These are phyloP conservation scores for Scleropages formosus DNA, from an alignment of 2,797 vertebrate species.

Conservation along the genomic window DNA sequence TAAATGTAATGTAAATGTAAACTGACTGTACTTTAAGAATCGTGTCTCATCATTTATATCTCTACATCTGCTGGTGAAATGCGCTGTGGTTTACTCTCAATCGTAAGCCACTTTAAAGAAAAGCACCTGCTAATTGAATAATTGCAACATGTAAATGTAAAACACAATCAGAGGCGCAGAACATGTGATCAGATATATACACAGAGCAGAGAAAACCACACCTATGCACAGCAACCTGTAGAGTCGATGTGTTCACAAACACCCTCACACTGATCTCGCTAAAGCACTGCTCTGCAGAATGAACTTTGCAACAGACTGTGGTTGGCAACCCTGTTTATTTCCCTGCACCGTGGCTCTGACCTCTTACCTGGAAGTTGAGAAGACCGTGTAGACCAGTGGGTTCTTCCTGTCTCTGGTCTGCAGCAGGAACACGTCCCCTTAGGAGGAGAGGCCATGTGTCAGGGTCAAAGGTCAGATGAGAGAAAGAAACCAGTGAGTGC, in stretches of 20 bases:
- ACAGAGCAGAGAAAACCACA: background rate
- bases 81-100: too few species aligned
- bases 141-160: too few species aligned
- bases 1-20: too few species aligned
- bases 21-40: too few species aligned
- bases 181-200: background rate
- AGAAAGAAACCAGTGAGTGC: slow-evolving; percentile 45
- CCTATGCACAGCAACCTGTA: background rate
- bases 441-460: slow-evolving; percentile 56
- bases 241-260: too few species aligned
- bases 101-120: too few species aligned
- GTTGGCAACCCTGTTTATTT: background rate
- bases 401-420: slow-evolving; percentile 87
- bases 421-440: slow-evolving; percentile 92
- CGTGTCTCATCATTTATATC: too few species aligned
- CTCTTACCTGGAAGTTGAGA: slow-evolving; percentile 91
- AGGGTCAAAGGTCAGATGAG: slow-evolving; percentile 35
- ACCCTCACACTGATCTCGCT: too few species aligned
- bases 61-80: too few species aligned
- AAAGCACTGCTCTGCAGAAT: too few species aligned
- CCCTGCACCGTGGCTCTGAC: slow-evolving; percentile 28
- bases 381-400: slow-evolving; percentile 87
- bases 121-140: too few species aligned
- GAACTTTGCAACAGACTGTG: too few species aligned
- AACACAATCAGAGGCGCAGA: background rate